Evolutionary conservation across 64 coral and sea anemone species (phyloP).

Genomic region (Actinia equina): DNA sequence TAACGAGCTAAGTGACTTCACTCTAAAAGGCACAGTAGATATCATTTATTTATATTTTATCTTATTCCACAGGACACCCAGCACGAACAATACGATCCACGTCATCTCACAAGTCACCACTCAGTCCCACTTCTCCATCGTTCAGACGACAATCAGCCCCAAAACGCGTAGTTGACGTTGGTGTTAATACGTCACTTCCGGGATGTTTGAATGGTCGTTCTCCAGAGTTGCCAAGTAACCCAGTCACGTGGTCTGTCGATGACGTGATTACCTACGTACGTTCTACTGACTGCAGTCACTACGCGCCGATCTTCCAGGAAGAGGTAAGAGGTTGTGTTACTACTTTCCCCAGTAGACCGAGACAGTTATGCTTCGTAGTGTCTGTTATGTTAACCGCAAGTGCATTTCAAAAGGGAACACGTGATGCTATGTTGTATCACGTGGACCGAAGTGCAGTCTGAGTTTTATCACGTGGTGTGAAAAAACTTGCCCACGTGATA

Average conservation of each 20-base stretch:
- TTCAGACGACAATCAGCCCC: conserved; percentile 12
- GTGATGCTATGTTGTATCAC: too few relatives aligned
- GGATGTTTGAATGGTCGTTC: conserved; percentile 85
- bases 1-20: background rate
- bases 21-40: too few relatives aligned
- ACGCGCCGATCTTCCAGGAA: conserved; percentile 78
- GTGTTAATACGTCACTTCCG: conserved; percentile 94
- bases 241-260: conserved; percentile 79
- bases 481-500: too few relatives aligned
- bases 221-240: conserved; percentile 81
- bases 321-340: conserved; percentile 39
- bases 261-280: conserved; percentile 80
- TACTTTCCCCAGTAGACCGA: too few relatives aligned
- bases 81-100: conserved; percentile 25
- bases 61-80: conserved; percentile 13
- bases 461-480: too few relatives aligned
- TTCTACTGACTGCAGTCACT: conserved; percentile 86
- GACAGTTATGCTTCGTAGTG: too few relatives aligned
- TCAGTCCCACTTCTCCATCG: conserved; percentile 30
- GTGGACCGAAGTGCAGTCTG: too few relatives aligned
- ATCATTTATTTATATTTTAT: too few relatives aligned
- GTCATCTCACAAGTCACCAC: conserved; percentile 32
- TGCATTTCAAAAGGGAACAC: too few relatives aligned
- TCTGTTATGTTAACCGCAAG: too few relatives aligned
- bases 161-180: conserved; percentile 46